Conservation (phyloP, 2,888 invertebrate genomes). For the Brachycybe producta region DNA sequence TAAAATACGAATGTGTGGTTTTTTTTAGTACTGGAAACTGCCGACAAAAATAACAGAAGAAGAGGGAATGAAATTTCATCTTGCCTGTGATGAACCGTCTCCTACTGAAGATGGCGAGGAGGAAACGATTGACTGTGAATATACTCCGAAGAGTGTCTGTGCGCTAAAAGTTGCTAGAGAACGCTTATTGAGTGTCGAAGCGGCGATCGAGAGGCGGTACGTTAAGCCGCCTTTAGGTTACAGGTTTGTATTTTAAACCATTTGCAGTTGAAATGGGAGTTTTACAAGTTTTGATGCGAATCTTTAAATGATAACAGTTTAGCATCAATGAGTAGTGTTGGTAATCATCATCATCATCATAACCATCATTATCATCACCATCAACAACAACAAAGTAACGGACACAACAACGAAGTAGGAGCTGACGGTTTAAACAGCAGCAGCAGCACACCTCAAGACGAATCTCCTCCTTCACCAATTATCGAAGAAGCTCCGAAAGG, state of each 20-base stretch:
- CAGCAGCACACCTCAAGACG: too few species aligned
- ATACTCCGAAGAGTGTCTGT: conserved; percentile 11
- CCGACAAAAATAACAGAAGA: conserved; percentile 48
- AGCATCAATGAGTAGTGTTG: conserved; percentile 18
- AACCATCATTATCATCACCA: background rate
- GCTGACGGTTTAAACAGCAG: too few species aligned
- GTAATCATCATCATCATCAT: background rate
- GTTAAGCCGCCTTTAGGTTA: conserved; percentile 76
- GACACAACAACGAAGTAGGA: conserved; percentile 24
- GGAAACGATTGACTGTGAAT: background rate
- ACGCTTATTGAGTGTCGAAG: conserved; percentile 67
- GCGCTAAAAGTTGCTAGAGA: conserved; percentile 48
- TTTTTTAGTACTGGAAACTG: conserved; percentile 55
- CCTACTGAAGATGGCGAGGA: conserved; percentile 25
- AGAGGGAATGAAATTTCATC: conserved; percentile 40
- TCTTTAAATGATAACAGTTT: conserved; percentile 4
- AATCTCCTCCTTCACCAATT: background rate
- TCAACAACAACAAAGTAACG: conserved; percentile 4
- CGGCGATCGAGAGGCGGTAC: conserved; percentile 83
- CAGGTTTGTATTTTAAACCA: conserved; percentile 31
- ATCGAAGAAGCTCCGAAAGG: conserved; percentile 54
- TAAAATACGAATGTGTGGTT: background rate
- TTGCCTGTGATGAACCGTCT: conserved; percentile 28
- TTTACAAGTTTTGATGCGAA: conserved; percentile 7
- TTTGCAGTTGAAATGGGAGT: background rate